Percentiles rank a stretch among this genome's conserved stretches.
Evolutionary conservation across 1,140 invertebrate species (phyloP).

Genomic region (Lepidurus packardi): DNA sequence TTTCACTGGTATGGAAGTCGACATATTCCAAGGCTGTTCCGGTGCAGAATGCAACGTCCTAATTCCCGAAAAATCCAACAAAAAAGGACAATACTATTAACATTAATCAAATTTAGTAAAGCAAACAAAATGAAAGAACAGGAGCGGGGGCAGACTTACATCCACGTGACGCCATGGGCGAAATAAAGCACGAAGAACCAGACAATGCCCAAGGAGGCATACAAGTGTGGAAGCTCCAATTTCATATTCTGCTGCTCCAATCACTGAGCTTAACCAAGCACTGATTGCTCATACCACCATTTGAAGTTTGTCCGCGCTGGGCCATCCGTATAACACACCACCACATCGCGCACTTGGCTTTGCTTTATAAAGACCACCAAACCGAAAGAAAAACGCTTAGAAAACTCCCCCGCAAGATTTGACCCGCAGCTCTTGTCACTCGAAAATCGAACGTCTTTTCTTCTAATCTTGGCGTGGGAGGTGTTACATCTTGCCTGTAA

Average conservation of each 20-base stretch:
- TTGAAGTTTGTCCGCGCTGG: constrained; percentile 8
- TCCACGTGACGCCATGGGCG: neutral
- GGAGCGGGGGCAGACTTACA: neutral
- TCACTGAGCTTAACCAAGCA: constrained; percentile 18
- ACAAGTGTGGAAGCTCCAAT: constrained; percentile 14
- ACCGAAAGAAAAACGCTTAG: neutral
- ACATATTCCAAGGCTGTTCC: neutral
- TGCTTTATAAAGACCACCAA: constrained; percentile 17
- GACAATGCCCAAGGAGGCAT: constrained; percentile 20
- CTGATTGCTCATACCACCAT: constrained; percentile 12
- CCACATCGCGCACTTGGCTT: constrained; percentile 13
- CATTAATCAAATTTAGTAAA: neutral
- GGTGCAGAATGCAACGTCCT: constrained; percentile 2
- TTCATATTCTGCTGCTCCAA: constrained; percentile 18
- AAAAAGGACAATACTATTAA: neutral
- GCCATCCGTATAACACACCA: constrained; percentile 1
- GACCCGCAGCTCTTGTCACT: constrained; percentile 13
- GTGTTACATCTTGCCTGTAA: constrained; percentile 10
- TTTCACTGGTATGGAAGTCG: constrained; percentile 5
- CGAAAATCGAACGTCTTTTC: neutral
- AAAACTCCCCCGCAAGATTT: constrained; percentile 5
- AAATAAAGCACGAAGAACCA: neutral
- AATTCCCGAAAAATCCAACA: neutral
- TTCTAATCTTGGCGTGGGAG: neutral
- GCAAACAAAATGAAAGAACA: neutral